Percentiles rank a stretch among this genome's conserved stretches.
Evolutionary conservation across 2,797 vertebrate genomes (phyloP).

Genomic region (Crenichthys baileyi): DNA sequence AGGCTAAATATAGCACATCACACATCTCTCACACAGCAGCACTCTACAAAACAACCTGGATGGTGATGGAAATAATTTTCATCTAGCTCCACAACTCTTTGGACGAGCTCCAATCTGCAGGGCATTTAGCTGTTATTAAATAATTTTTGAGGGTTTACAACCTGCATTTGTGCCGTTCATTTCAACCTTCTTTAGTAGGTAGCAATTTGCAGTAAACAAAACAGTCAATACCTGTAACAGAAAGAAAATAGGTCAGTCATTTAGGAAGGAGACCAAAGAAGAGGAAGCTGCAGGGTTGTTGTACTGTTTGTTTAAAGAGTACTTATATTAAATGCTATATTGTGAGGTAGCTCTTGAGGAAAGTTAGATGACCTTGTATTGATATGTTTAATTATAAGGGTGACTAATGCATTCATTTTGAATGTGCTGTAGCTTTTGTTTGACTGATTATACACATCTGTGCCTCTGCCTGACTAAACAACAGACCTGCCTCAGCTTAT

Average conservation of each 20-base stretch:
- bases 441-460: neutral
- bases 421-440: neutral
- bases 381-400: neutral
- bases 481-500: neutral
- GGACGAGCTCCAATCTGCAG: neutral
- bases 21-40: constrained; percentile 20
- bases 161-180: neutral
- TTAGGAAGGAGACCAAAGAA: neutral
- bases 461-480: neutral
- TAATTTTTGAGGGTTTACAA: constrained; percentile 13
- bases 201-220: constrained; percentile 9
- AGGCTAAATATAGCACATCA: constrained; percentile 41
- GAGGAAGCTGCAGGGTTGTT: neutral
- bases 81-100: neutral
- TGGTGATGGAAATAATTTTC: constrained; percentile 10
- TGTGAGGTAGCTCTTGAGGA: neutral
- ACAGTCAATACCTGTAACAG: neutral
- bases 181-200: neutral
- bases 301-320: neutral
- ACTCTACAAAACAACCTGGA: constrained; percentile 19
- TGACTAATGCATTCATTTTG: neutral
- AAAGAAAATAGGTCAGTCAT: neutral
- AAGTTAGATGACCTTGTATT: neutral
- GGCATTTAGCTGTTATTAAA: neutral
- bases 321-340: neutral